A percentile compares a stretch with the other conserved stretches of the same genome.
phyloP scores from a whole-genome alignment of 2,797 vertebrate species.

The Aeoliscus strigatus region DNA sequence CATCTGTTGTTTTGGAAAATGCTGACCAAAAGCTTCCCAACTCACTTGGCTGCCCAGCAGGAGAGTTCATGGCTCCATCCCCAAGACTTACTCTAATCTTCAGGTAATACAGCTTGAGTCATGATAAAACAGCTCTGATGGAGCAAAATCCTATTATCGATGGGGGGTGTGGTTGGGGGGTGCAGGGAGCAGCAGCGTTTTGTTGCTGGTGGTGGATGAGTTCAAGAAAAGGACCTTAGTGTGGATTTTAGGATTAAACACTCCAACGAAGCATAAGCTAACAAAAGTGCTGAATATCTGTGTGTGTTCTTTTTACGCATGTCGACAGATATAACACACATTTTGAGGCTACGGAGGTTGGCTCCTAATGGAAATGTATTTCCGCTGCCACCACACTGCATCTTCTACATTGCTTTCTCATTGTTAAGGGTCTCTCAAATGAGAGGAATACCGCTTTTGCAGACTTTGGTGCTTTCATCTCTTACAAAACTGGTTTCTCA shows the following conservation, averaged over 20 bases:
- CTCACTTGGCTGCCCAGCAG: slow-evolving; percentile 22
- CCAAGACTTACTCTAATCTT: slow-evolving; percentile 58
- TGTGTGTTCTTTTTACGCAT: slow-evolving; percentile 18
- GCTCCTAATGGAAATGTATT: slow-evolving; percentile 64
- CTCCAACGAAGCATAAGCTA: slow-evolving; percentile 17
- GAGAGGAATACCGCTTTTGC: slow-evolving; percentile 42
- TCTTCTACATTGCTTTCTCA: slow-evolving; percentile 60
- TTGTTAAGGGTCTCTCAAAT: slow-evolving; percentile 54
- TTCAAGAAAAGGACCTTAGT: slow-evolving; percentile 42
- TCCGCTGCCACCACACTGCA: slow-evolving; percentile 55
- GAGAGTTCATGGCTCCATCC: slow-evolving; percentile 45
- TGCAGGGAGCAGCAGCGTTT: slow-evolving; percentile 19
- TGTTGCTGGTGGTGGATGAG: slow-evolving; percentile 48
- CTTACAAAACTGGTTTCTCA: slow-evolving; percentile 19
- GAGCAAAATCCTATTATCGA: slow-evolving; percentile 64
- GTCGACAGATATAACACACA: slow-evolving; percentile 24
- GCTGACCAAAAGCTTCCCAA: slow-evolving; percentile 16
- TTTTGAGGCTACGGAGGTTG: slow-evolving; percentile 46
- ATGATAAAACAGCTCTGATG: slow-evolving; percentile 67
- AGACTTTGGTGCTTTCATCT: slow-evolving; percentile 43
- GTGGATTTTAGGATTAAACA: slow-evolving; percentile 49
- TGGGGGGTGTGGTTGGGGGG: slow-evolving; percentile 1
- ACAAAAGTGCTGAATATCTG: not conserved
- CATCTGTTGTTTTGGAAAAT: slow-evolving; percentile 27
- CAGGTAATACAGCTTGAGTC: slow-evolving; percentile 63